Evolutionary conservation across 37 sponge, comb jelly and placozoan species (phyloP).

Genomic region (Cladorhizidae sp.): DNA sequence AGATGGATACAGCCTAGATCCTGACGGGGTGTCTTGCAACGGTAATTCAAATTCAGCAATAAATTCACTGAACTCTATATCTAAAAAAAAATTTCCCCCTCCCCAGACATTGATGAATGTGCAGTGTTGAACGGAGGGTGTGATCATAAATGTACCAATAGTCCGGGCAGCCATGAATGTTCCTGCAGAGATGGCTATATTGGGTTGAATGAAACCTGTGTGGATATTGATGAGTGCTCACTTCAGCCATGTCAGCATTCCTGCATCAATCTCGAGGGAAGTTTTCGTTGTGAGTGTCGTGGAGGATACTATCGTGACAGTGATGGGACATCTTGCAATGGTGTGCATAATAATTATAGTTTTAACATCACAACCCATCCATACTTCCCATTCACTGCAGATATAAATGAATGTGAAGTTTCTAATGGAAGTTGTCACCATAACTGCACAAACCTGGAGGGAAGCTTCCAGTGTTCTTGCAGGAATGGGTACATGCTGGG

Average conservation of each 20-base stretch:
- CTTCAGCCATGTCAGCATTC: neutral
- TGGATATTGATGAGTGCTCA: constrained; percentile 14
- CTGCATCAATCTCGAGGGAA: neutral
- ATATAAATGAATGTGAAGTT: constrained; percentile 44
- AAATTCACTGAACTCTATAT: no score
- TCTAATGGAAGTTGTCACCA: constrained; percentile 23
- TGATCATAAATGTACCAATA: constrained; percentile 33
- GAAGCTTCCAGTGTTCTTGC: constrained; percentile 20
- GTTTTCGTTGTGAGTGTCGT: neutral
- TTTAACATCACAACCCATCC: no score
- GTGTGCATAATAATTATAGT: no score
- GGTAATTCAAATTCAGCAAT: neutral
- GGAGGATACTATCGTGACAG: neutral
- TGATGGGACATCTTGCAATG: neutral
- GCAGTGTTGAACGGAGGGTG: constrained; percentile 20
- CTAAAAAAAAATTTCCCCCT: no score
- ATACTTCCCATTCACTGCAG: no score
- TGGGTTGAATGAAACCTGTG: neutral
- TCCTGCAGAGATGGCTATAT: no score
- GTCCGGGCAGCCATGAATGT: neutral
- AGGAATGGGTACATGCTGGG: neutral
- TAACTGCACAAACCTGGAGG: constrained; percentile 4
- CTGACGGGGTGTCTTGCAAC: neutral
- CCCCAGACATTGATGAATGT: constrained; percentile 42
- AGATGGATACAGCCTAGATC: no score